Percentiles rank a stretch among this genome's conserved stretches.
Evolutionary conservation across 2,113 vertebrate species (phyloP).

Genomic region (Channa argus): DNA sequence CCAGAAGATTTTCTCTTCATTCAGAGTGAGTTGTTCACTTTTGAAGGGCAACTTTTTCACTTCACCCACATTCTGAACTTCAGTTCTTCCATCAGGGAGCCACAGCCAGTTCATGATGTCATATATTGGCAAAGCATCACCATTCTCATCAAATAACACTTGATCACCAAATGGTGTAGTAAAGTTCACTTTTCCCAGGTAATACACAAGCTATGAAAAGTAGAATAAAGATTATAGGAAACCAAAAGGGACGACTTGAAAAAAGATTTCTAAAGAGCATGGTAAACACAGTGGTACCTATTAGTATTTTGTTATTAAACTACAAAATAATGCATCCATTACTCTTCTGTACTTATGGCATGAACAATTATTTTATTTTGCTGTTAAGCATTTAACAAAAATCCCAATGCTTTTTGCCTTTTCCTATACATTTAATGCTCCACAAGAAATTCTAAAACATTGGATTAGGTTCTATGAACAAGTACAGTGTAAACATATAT

Average conservation of each 20-base stretch:
- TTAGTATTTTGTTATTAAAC: no score
- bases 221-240: background rate
- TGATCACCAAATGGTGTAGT: conserved; percentile 77
- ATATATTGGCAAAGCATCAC: conserved; percentile 79
- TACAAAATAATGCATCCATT: no score
- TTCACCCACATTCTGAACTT: conserved; percentile 69
- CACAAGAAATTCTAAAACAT: no score
- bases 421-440: no score
- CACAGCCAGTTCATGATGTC: conserved; percentile 81
- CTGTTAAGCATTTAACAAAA: no score
- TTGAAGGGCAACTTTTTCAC: conserved; percentile 61
- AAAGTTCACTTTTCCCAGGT: conserved; percentile 74
- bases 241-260: background rate
- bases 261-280: background rate
- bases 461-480: no score
- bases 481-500: background rate
- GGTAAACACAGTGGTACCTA: no score
- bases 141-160: conserved; percentile 80
- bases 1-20: conserved; percentile 74
- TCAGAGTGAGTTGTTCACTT: conserved; percentile 66
- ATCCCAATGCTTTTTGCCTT: no score
- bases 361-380: no score
- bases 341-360: no score
- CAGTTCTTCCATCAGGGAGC: conserved; percentile 59
- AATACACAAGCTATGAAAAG: conserved; percentile 64